phyloP scores from a whole-genome alignment of 2,797 vertebrate genomes.

The Paramormyrops hopkinsi region DNA sequence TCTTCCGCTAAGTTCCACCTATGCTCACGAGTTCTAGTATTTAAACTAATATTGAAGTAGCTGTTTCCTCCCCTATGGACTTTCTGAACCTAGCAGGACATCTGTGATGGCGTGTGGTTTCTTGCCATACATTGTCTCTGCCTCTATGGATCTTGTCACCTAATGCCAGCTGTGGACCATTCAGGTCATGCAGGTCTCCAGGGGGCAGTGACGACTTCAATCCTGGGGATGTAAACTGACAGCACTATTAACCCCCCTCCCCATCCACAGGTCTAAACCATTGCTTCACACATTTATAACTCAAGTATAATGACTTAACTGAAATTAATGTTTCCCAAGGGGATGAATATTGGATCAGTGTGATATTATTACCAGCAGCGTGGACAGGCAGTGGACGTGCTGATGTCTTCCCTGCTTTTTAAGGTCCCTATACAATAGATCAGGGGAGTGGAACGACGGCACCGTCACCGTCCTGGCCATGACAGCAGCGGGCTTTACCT shows the following conservation, averaged over 20 bases:
- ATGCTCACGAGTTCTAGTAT: background rate
- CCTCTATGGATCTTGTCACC: background rate
- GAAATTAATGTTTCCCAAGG: background rate
- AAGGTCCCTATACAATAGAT: slow-evolving; percentile 90
- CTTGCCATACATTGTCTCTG: background rate
- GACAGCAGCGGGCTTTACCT: slow-evolving; percentile 85
- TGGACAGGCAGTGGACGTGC: background rate
- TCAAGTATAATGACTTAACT: background rate
- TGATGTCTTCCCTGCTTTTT: slow-evolving; percentile 24
- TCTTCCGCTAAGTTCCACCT: background rate
- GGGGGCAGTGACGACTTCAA: background rate
- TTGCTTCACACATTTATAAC: background rate
- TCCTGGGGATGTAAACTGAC: background rate
- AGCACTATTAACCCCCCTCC: background rate
- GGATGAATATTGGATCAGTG: background rate
- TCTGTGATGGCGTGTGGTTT: background rate
- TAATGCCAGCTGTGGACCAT: background rate
- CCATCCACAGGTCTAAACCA: background rate
- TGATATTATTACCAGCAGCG: background rate
- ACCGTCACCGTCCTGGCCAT: slow-evolving; percentile 83
- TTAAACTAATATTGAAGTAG: background rate
- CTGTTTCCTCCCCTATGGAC: background rate
- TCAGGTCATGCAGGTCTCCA: background rate
- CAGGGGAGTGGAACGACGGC: slow-evolving; percentile 93
- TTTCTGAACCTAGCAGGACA: background rate